Evolutionary conservation across 2,888 invertebrate genomes (phyloP).

Genomic region (Thelaira solivaga): DNA sequence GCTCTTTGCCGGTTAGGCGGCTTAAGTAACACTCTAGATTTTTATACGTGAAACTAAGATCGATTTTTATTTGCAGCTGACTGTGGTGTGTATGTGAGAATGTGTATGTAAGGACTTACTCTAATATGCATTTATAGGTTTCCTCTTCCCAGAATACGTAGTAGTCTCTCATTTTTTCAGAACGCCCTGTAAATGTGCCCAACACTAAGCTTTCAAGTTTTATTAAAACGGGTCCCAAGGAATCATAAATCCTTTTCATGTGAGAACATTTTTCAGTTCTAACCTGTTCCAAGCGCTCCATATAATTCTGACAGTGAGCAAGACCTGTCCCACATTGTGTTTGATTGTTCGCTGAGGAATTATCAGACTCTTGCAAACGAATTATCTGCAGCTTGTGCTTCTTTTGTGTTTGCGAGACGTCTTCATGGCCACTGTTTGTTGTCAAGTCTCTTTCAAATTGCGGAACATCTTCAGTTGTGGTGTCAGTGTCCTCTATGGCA

Average conservation of each 20-base stretch:
- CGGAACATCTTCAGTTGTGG: not conserved
- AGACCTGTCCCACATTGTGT: conserved; percentile 66
- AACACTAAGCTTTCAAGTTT: conserved; percentile 91
- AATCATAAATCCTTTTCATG: conserved; percentile 86
- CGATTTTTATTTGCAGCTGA: no score
- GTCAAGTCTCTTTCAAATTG: not conserved
- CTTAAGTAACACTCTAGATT: conserved; percentile 85
- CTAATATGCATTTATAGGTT: conserved; percentile 83
- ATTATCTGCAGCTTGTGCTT: conserved; percentile 45
- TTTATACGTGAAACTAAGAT: conserved; percentile 80
- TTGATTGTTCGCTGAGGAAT: conserved; percentile 55
- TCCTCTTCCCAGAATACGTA: conserved; percentile 90
- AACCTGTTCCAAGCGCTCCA: conserved; percentile 83
- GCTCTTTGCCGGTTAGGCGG: conserved; percentile 79
- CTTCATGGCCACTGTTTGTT: not conserved
- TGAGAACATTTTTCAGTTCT: conserved; percentile 83
- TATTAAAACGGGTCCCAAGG: conserved; percentile 87
- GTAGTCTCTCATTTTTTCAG: conserved; percentile 85
- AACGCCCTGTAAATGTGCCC: conserved; percentile 86
- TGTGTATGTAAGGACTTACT: no score
- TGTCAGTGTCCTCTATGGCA: conserved; percentile 64
- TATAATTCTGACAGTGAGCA: conserved; percentile 79
- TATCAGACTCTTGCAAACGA: conserved; percentile 40
- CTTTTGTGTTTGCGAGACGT: not conserved
- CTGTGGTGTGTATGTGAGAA: no score